These are phyloP conservation scores for Caenorhabditis zanzibari DNA, from an alignment of 2,888 invertebrate species.

Conservation along the genomic window DNA sequence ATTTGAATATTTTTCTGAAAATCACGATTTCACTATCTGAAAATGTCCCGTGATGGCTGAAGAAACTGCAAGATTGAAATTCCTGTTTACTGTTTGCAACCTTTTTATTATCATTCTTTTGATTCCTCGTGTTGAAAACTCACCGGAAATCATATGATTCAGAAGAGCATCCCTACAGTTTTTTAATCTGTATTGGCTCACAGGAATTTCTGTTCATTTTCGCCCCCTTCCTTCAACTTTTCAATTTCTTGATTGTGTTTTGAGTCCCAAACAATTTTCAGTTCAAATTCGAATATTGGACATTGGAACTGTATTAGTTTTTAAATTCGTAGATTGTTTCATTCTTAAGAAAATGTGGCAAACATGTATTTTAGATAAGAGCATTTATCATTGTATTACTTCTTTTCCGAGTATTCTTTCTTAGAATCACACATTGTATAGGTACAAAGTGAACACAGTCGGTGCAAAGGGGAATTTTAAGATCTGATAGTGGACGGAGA, in stretches of 20 bases:
- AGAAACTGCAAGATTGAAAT: conserved; percentile 6
- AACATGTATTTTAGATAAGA: conserved; percentile 22
- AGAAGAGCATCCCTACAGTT: neutral
- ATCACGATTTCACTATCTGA: conserved; percentile 1
- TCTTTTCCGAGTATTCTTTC: conserved; percentile 1
- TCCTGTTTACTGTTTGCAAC: conserved; percentile 13
- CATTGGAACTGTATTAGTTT: conserved; percentile 29
- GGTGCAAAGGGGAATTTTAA: neutral
- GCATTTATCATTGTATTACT: conserved; percentile 6
- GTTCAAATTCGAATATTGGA: conserved; percentile 7
- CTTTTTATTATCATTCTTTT: conserved; percentile 7
- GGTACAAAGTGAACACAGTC: conserved; percentile 21
- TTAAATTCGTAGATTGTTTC: conserved; percentile 15
- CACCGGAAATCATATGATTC: conserved; percentile 28
- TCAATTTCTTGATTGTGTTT: conserved; percentile 8
- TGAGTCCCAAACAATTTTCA: conserved; percentile 5
- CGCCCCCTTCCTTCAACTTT: neutral
- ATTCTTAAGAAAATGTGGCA: conserved; percentile 14
- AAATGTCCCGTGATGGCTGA: conserved; percentile 20
- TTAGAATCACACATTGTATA: conserved; percentile 12
- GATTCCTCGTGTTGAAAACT: conserved; percentile 6
- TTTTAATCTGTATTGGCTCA: conserved; percentile 1
- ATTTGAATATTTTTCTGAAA: conserved; percentile 27
- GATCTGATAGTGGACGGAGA: neutral
- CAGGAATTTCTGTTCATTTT: neutral